Conservation (phyloP, 2,888 invertebrate species). For the Agriotes lineatus region DNA sequence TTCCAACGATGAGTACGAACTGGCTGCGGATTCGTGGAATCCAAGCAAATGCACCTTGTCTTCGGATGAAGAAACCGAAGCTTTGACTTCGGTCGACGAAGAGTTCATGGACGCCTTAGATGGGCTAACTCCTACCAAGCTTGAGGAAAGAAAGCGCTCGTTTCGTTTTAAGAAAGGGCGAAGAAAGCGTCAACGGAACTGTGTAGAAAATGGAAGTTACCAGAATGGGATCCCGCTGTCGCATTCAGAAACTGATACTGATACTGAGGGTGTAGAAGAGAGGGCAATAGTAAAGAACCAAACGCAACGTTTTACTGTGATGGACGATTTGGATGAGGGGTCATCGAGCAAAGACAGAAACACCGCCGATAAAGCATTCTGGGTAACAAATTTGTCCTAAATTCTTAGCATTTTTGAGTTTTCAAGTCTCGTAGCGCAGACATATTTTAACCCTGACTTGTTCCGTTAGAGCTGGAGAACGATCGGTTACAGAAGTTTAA, state of each 20-base stretch:
- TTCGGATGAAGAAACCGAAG: slow-evolving; percentile 19
- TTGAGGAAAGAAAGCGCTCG: slow-evolving; percentile 27
- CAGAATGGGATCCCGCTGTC: neutral
- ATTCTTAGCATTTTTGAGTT: slow-evolving; percentile 28
- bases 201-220: slow-evolving; percentile 1
- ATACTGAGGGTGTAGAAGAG: neutral
- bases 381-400: slow-evolving; percentile 49
- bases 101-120: slow-evolving; percentile 9
- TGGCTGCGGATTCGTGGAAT: slow-evolving; percentile 14
- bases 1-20: neutral
- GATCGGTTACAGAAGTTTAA: slow-evolving; percentile 27
- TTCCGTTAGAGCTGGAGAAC: slow-evolving; percentile 16
- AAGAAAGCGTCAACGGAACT: slow-evolving; percentile 6
- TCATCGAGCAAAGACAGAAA: slow-evolving; percentile 31
- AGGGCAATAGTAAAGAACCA: too few relatives aligned
- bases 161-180: slow-evolving; percentile 12
- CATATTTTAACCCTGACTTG: slow-evolving; percentile 27
- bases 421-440: neutral
- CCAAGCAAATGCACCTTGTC: neutral
- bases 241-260: neutral
- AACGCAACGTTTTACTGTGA: neutral
- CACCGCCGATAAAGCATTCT: slow-evolving; percentile 52
- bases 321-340: slow-evolving; percentile 2
- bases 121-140: neutral
- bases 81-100: neutral